Percentiles rank a stretch among this genome's conserved stretches.
phyloP scores from a whole-genome alignment of 2,113 vertebrate species.

The Gila orcuttii region DNA sequence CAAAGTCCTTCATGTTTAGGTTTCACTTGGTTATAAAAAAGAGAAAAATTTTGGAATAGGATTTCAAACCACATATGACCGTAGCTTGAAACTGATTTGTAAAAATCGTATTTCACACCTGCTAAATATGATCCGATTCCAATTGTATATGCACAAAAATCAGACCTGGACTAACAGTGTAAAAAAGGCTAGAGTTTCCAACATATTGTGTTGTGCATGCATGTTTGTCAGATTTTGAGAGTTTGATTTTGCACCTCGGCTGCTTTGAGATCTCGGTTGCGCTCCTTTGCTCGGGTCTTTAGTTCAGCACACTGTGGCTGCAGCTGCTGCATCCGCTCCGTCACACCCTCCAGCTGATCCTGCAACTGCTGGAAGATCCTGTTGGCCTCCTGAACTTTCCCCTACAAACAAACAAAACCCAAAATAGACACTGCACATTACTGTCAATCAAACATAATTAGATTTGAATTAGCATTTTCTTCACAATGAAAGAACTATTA shows the following conservation, averaged over 20 bases:
- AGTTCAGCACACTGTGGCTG: constrained; percentile 79
- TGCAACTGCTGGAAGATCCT: constrained; percentile 80
- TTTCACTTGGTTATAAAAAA: too few relatives aligned
- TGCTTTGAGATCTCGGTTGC: constrained; percentile 75
- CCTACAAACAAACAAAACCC: constrained; percentile 66
- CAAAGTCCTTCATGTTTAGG: too few relatives aligned
- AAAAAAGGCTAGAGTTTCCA: too few relatives aligned
- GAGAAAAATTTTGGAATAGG: too few relatives aligned
- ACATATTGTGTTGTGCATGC: background rate
- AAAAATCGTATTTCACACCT: too few relatives aligned
- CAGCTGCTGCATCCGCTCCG: constrained; percentile 77
- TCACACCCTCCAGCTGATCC: constrained; percentile 82
- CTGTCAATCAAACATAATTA: background rate
- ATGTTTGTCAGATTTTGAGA: background rate
- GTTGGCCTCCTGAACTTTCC: constrained; percentile 82
- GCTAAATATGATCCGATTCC: too few relatives aligned
- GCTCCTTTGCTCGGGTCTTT: constrained; percentile 76
- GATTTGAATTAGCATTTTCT: background rate
- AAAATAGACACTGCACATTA: background rate
- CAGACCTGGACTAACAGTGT: too few relatives aligned
- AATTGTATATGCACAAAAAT: too few relatives aligned
- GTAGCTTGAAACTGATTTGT: too few relatives aligned
- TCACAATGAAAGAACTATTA: background rate
- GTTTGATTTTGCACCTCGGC: constrained; percentile 79
- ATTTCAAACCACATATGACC: too few relatives aligned